Percentiles rank a stretch among this genome's conserved stretches.
phyloP scores from a whole-genome alignment of 2,888 invertebrate genomes.

The Ischnus inquisitorius region DNA sequence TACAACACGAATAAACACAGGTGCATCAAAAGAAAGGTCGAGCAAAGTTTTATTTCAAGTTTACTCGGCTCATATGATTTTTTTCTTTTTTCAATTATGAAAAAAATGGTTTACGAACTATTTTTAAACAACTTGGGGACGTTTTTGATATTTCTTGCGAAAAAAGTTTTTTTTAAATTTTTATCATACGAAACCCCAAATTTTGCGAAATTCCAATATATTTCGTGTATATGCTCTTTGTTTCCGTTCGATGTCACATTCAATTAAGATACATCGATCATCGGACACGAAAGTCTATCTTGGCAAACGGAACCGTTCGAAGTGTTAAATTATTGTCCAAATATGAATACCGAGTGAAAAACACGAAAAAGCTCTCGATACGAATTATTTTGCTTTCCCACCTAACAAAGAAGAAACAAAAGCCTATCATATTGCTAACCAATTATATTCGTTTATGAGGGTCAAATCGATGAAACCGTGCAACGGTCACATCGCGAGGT shows the following conservation, averaged over 20 bases:
- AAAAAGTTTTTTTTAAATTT: too few relatives aligned
- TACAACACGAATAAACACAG: too few relatives aligned
- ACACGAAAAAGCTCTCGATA: slow-evolving; percentile 35
- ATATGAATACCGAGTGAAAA: slow-evolving; percentile 1
- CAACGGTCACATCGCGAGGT: slow-evolving; percentile 58
- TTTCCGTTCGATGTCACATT: not conserved
- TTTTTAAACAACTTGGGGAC: too few relatives aligned
- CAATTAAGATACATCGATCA: not conserved
- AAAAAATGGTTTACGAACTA: too few relatives aligned
- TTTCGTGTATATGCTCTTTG: too few relatives aligned
- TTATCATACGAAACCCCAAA: too few relatives aligned
- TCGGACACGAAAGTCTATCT: not conserved
- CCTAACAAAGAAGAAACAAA: slow-evolving; percentile 57
- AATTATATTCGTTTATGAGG: slow-evolving; percentile 70
- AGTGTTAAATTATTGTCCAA: slow-evolving; percentile 48
- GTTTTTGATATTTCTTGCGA: too few relatives aligned
- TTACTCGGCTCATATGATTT: too few relatives aligned
- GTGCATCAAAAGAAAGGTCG: too few relatives aligned
- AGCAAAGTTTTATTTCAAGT: too few relatives aligned
- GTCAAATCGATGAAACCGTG: slow-evolving; percentile 65
- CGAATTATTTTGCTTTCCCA: slow-evolving; percentile 56
- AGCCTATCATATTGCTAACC: slow-evolving; percentile 59
- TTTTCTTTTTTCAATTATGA: too few relatives aligned
- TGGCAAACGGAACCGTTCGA: not conserved
- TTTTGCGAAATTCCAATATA: too few relatives aligned